Base-by-base conservation (phyloP, 2,888 invertebrate genomes). In the Dasypolia templi region DNA sequence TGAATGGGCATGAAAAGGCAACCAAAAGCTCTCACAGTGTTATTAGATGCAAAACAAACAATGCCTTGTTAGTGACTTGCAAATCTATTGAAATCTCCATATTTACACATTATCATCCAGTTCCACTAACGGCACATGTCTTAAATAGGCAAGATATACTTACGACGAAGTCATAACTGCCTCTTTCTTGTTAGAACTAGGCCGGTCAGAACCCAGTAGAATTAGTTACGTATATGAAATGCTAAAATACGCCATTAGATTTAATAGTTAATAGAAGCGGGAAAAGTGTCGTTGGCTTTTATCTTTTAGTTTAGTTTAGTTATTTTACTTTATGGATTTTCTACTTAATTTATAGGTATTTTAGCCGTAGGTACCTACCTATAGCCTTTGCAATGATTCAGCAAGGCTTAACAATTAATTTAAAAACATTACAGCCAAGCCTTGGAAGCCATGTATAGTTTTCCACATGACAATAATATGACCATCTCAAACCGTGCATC, bases 221-320 rank as follows among this genome's bases (percentile, higher is more conserved):
- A 81, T 82, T 72, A 65, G 81, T 65, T 39, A 71, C 71, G 65
- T 46, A 32, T 68, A 61, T 78, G 39, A 68, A 73, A 64, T 62
- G 46, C 29, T 81, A 11, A 61, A 76, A 44, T 62, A 32, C 32
- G 29, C 63, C 22, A 46, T 77, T 56, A 70, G 9, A 29, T 72
- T 69, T 67, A 51, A 71, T 67, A 70, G 82, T 77, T 77, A 77
- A 63, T 66, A 73, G 58, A 72, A 81, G 39, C 49, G 35, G 12
- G 19, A 22, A 62, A 58, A 22, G 42, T 26, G 22, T 9, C 14
- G 26, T 62, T 32, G 1, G 19, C 61, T 72, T 46, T 63, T 39
- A 67, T 63, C 39, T 78, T 59, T 68, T 14, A 26, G 6, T 63
- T 72, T 26, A 17, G 29, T 67, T 22, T n/a, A 44, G 49, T 44